Base-by-base conservation (phyloP, 2,888 invertebrate species). In the Crioceris asparagi region DNA sequence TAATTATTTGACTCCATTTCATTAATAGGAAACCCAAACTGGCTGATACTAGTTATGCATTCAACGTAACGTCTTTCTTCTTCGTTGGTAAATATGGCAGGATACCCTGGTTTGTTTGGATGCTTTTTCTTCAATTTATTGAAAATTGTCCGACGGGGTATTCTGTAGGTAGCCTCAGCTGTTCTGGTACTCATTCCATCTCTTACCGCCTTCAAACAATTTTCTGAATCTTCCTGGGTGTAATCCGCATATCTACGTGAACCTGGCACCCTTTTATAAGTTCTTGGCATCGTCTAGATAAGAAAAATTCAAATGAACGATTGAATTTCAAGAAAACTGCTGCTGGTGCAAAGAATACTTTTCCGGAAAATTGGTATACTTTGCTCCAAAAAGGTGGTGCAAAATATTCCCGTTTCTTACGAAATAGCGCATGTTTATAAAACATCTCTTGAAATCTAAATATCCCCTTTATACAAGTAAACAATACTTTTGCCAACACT, bases 131-230 rank as follows among this genome's bases (percentile, higher is more conserved):
- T 29, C 14, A 29, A 29, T 29, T 35, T 35, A 17, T 35, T 11
- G 6, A 18, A 8, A 29, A 35, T 35, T 3, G 29, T 35, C 18
- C 29, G 17, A 3, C 29, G n/a, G 8, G 35, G 35, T 18, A 35
- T 35, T n/a, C 29, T 35, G 18, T 18, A 35, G n/a, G 18, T 11
- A 8, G 16, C 29, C 4, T 11, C 17, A 14, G 35, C 35, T 8
- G 11, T 14, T 35, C 35, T 35, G 4, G n/a, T 10, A 35, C 35
- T 35, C 35, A 35, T 30, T 15, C 35, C 35, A 17, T 17, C 17
- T 29, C 14, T 17, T 16, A 35, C 18, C 12, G 35, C 35, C 12
- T 10, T 12, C 23, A 35, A 18, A 29, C 35, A 35, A 12, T 15
- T 17, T 29, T 27, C 6, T 14, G 29, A 11, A 17, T 27, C 17